Evolutionary conservation across 2,113 vertebrate genomes (phyloP).

Genomic region (Thalassoma bifasciatum): DNA sequence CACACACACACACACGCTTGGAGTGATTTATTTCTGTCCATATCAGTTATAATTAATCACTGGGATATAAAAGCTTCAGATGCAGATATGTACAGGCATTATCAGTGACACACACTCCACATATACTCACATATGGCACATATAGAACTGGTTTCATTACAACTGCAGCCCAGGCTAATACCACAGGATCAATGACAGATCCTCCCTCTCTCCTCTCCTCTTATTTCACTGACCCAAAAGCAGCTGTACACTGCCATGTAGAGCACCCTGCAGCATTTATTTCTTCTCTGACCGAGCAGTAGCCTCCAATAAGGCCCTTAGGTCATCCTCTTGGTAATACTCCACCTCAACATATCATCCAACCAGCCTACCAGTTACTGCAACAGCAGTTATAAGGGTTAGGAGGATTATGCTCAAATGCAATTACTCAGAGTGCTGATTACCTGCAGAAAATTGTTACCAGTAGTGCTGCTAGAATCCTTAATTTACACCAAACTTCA

Average conservation of each 20-base stretch:
- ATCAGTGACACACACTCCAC: slow-evolving; percentile 32
- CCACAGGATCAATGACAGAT: slow-evolving; percentile 77
- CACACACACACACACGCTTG: slow-evolving; percentile 9
- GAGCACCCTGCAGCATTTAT: slow-evolving; percentile 52
- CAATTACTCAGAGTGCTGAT: slow-evolving; percentile 64
- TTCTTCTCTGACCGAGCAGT: slow-evolving; percentile 61
- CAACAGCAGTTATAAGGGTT: slow-evolving; percentile 34
- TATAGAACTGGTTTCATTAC: slow-evolving; percentile 60
- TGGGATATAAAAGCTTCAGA: slow-evolving; percentile 52
- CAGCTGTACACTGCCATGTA: slow-evolving; percentile 52
- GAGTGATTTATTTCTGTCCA: slow-evolving; percentile 68
- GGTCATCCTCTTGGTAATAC: slow-evolving; percentile 55
- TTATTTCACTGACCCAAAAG: slow-evolving; percentile 69
- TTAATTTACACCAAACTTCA: slow-evolving; percentile 45
- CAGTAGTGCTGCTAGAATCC: slow-evolving; percentile 23
- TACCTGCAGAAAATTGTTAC: slow-evolving; percentile 55
- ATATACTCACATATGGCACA: slow-evolving; percentile 7
- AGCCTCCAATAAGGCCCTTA: slow-evolving; percentile 57
- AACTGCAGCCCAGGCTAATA: slow-evolving; percentile 66
- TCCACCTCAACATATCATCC: slow-evolving; percentile 26
- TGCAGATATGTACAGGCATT: slow-evolving; percentile 62
- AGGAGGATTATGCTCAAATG: slow-evolving; percentile 53
- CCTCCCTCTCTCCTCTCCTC: slow-evolving; percentile 33
- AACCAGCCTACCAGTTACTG: slow-evolving; percentile 36
- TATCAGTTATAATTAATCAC: slow-evolving; percentile 71